Evolutionary conservation across 2,797 vertebrate genomes (phyloP).

Genomic region (Characodon lateralis): DNA sequence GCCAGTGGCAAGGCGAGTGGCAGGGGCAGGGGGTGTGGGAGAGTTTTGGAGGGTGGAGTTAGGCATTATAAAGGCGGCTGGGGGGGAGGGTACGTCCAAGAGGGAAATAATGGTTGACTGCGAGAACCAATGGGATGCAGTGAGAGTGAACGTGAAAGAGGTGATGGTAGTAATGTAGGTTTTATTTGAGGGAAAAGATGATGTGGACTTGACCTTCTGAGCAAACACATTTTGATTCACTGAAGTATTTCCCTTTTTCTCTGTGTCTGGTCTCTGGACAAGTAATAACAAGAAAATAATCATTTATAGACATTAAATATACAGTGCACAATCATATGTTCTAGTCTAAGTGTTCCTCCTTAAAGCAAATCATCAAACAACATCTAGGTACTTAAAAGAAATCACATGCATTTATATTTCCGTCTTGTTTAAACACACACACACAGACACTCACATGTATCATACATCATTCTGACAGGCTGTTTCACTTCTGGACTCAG

Average conservation of each 20-base stretch:
- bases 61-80: constrained; percentile 20
- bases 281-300: constrained; percentile 40
- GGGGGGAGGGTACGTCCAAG: constrained; percentile 32
- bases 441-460: constrained; percentile 38
- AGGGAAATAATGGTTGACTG: constrained; percentile 51
- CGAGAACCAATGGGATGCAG: constrained; percentile 33
- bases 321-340: neutral
- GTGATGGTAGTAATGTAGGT: constrained; percentile 20
- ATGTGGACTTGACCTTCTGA: constrained; percentile 48
- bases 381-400: constrained; percentile 5
- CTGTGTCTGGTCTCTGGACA: constrained; percentile 43
- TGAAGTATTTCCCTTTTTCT: constrained; percentile 29
- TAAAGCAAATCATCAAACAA: neutral
- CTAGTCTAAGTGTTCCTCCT: neutral
- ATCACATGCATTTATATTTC: constrained; percentile 18
- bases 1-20: constrained; percentile 64
- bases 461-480: constrained; percentile 75
- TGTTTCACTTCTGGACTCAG: constrained; percentile 73
- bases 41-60: constrained; percentile 56
- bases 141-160: constrained; percentile 18
- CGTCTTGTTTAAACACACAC: constrained; percentile 8
- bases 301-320: constrained; percentile 34
- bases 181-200: constrained; percentile 34
- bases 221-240: constrained; percentile 34
- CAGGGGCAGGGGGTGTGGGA: constrained; percentile 67